Percentiles rank a stretch among this genome's conserved stretches.
phyloP scores from a whole-genome alignment of 2,797 vertebrate species.

The Chaetodon trifasciatus region DNA sequence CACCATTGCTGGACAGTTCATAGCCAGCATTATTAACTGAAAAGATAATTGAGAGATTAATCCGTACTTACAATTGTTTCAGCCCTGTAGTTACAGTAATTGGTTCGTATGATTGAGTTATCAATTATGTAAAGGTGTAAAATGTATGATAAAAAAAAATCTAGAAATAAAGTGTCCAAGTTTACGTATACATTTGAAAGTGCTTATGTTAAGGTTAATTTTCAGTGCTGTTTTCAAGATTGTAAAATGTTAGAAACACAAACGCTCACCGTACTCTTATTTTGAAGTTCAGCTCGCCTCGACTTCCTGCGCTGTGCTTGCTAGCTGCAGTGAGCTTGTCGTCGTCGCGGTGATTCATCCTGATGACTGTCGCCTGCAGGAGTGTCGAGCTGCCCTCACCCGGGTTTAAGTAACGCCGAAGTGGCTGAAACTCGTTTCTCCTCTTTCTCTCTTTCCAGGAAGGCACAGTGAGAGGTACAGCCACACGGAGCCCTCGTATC shows the following conservation, averaged over 20 bases:
- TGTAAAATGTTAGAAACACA: background rate
- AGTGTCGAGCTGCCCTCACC: constrained; percentile 50
- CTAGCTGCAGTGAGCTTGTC: background rate
- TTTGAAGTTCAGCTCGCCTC: constrained; percentile 29
- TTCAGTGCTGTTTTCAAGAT: background rate
- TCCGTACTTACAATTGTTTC: background rate
- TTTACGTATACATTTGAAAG: background rate
- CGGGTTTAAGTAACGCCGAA: constrained; percentile 72
- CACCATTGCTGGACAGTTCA: background rate
- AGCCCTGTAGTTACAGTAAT: background rate
- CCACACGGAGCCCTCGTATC: constrained; percentile 36
- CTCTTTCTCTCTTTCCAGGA: constrained; percentile 75
- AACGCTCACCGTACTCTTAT: constrained; percentile 37
- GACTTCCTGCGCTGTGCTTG: background rate
- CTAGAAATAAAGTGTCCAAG: no score
- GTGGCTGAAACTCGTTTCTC: constrained; percentile 83
- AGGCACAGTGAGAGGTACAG: constrained; percentile 37
- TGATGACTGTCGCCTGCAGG: constrained; percentile 56
- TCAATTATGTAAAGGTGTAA: no score
- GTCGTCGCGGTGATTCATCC: constrained; percentile 64
- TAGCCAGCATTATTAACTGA: no score
- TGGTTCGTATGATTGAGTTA: background rate
- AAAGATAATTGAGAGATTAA: background rate
- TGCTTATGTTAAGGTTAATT: background rate
- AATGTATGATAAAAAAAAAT: background rate